Base-by-base conservation (phyloP, 2,797 vertebrate genomes). In the Glyptemys insculpta region DNA sequence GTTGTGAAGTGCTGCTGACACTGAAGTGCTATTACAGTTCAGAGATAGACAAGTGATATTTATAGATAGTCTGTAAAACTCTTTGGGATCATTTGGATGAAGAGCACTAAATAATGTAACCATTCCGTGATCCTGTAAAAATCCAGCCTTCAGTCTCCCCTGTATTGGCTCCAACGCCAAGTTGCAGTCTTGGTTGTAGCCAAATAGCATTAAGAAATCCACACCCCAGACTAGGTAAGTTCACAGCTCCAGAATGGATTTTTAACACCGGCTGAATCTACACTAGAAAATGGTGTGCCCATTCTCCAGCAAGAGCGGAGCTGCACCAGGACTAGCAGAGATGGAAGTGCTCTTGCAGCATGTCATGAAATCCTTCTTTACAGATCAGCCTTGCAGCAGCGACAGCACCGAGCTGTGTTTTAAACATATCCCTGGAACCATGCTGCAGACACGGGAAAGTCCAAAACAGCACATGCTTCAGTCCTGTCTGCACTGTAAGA, bases 71-170 rank as follows among this genome's bases (percentile, higher is more conserved):
- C 72, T 14, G 10, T 34, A 23, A 57, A 31, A 8, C 91, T 5
- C 37, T 62, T 2, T 0, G 52, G 0, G 0, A 18, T n/a, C 76
- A 8, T 15, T 56, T 34, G 59, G 44, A 95, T 52, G 27, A 86
- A 31, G 34, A 83, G 12, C 37, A 49, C 29, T 1, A 72, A 54
- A 8, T 19, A 59, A 23, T 50, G 21, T 14, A 59, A 31, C 57
- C 57, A 12, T 62, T 62, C 59, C 12, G 29, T 16, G 16, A 62
- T 34, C 12, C 59, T 16, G 59, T 31, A 29, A 34, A 62, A 62
- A 62, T 34, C 59, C 31, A 62, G 31, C 12, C 59, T 34, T 62
- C 21, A 34, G 29, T 31, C 59, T 34, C 31, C 31, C 5, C 59
- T 62, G 57, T 4, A 62, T 14, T 34, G 29, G 31, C 29, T 9